A percentile compares a stretch with the other conserved stretches of the same genome.
phyloP scores from a whole-genome alignment of 92 coral and sea anemone genomes.

The Virgularia gustaviana region DNA sequence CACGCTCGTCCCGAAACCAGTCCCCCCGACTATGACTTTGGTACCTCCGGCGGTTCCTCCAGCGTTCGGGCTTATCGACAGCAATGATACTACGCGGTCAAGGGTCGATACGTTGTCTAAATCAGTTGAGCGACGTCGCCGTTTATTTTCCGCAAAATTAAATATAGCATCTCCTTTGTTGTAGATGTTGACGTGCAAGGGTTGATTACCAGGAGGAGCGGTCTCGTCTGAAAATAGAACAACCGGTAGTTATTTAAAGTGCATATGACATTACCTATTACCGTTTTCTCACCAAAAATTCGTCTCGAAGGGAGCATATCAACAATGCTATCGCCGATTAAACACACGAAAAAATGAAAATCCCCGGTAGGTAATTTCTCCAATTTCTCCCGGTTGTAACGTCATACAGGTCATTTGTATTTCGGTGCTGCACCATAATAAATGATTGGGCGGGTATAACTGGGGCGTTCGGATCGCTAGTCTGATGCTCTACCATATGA shows the following conservation, averaged over 20 bases:
- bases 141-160: background rate
- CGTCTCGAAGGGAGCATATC: too few relatives aligned
- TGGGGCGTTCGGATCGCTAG: too few relatives aligned
- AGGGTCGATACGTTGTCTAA: background rate
- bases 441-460: too few relatives aligned
- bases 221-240: background rate
- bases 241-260: too few relatives aligned
- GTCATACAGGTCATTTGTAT: too few relatives aligned
- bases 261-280: too few relatives aligned
- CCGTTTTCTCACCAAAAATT: too few relatives aligned
- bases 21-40: slow-evolving; percentile 57
- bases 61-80: slow-evolving; percentile 52
- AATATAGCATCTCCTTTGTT: slow-evolving; percentile 16
- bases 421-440: too few relatives aligned
- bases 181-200: background rate
- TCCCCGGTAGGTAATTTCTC: too few relatives aligned
- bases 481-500: too few relatives aligned
- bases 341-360: background rate
- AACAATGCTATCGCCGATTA: too few relatives aligned
- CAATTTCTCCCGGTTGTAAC: too few relatives aligned
- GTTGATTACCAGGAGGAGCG: slow-evolving; percentile 14
- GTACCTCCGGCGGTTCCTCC: slow-evolving; percentile 92
- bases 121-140: background rate
- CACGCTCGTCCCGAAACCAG: slow-evolving; percentile 25
- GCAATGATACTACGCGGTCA: background rate